These are phyloP conservation scores for Platyscapa corneri DNA, from an alignment of 1,140 invertebrate species.

Conservation along the genomic window DNA sequence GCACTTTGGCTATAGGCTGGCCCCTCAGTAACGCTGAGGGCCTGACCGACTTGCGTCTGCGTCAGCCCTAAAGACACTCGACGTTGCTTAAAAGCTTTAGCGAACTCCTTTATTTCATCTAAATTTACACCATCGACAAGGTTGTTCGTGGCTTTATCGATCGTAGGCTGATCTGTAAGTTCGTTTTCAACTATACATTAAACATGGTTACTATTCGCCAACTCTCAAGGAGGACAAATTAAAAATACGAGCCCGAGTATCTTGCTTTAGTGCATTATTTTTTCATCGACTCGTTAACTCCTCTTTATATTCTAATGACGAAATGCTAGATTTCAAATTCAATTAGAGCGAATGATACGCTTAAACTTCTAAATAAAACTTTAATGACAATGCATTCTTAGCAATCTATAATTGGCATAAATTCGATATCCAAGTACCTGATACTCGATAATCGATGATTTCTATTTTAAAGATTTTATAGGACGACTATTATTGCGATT, in stretches of 20 bases:
- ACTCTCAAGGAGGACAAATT: not conserved
- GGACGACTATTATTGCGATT: not conserved
- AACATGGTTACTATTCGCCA: not conserved
- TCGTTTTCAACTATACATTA: not conserved
- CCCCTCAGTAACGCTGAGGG: slow-evolving; percentile 95
- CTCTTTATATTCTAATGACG: not conserved
- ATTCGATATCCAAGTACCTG: not conserved
- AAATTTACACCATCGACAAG: slow-evolving; percentile 97
- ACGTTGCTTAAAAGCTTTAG: slow-evolving; percentile 96
- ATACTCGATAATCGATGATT: slow-evolving; percentile 21
- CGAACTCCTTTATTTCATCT: slow-evolving; percentile 98
- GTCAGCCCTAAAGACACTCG: slow-evolving; percentile 94
- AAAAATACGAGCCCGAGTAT: not conserved
- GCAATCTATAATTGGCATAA: slow-evolving; percentile 2
- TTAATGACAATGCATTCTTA: not conserved
- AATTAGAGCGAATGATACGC: not conserved
- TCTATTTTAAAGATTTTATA: slow-evolving; percentile 37
- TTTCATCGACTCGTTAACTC: not conserved
- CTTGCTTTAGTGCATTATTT: no score
- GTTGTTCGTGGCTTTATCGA: slow-evolving; percentile 94
- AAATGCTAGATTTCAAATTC: not conserved
- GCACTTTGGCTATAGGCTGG: slow-evolving; percentile 98
- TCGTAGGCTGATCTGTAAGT: slow-evolving; percentile 88
- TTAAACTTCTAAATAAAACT: not conserved
- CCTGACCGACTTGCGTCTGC: slow-evolving; percentile 96